Conservation (phyloP, 2,888 invertebrate species). For the Trachelus iudaicus region DNA sequence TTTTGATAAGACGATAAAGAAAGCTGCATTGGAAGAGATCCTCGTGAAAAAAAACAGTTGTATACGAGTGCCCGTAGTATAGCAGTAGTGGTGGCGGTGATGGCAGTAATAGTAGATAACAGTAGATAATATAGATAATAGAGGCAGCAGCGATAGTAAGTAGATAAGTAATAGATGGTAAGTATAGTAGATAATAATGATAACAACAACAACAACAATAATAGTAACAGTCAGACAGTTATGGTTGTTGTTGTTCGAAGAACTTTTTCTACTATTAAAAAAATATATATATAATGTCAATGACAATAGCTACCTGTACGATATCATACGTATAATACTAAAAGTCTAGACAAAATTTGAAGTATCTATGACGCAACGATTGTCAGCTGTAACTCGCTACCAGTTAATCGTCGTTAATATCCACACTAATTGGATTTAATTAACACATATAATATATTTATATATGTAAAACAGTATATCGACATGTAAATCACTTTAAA, state of each 20-base stretch:
- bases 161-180: no score
- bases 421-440: no score
- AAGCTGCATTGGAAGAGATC: constrained; percentile 51
- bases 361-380: no score
- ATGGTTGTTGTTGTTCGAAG: constrained; percentile 23
- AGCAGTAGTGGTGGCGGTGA: constrained; percentile 9
- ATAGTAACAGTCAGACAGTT: constrained; percentile 13
- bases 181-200: background rate
- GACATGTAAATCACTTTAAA: no score
- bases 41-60: constrained; percentile 26
- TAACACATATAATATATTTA: no score
- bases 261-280: constrained; percentile 24
- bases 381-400: no score
- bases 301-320: constrained; percentile 12
- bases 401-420: no score
- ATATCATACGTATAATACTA: constrained; percentile 15
- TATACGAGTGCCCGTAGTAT: constrained; percentile 31
- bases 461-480: no score
- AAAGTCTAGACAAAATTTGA: background rate
- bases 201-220: background rate
- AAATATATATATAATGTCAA: constrained; percentile 24
- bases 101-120: constrained; percentile 20
- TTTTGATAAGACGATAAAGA: constrained; percentile 54
- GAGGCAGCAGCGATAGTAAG: constrained; percentile 39
- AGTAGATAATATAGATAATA: constrained; percentile 25